Evolutionary conservation across 2,113 vertebrate genomes (phyloP).

Genomic region (Petrocephalus zakoni): DNA sequence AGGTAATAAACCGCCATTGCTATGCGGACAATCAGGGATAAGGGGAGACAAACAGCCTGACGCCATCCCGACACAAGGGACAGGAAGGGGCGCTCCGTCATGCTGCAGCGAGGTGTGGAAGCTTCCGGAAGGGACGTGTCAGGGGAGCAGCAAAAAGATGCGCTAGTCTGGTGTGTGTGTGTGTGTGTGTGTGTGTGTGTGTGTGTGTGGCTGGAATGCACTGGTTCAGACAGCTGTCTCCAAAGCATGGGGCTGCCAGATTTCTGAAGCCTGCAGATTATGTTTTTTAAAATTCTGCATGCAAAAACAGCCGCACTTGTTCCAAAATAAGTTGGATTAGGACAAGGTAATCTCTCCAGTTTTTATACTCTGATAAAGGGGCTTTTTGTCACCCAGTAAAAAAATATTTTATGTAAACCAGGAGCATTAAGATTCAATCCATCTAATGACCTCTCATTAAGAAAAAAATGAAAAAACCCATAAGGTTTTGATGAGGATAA

Average conservation of each 20-base stretch:
- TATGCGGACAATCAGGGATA: background rate
- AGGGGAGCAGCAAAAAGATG: background rate
- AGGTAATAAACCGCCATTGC: constrained; percentile 34
- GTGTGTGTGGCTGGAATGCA: background rate
- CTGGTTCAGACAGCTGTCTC: constrained; percentile 36
- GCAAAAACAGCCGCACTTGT: constrained; percentile 52
- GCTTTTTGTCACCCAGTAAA: constrained; percentile 44
- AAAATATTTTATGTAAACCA: constrained; percentile 46
- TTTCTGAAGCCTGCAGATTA: constrained; percentile 38
- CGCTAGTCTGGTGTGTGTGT: too few species aligned
- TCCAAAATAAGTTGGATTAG: constrained; percentile 59
- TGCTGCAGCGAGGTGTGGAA: background rate
- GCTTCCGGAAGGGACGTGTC: background rate
- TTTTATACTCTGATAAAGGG: constrained; percentile 41
- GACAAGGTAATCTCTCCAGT: constrained; percentile 35
- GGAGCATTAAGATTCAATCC: constrained; percentile 50
- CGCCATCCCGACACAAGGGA: background rate
- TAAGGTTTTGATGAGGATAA: background rate
- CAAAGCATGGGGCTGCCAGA: constrained; percentile 21
- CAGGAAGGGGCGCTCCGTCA: background rate
- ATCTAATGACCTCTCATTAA: constrained; percentile 52
- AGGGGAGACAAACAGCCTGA: background rate
- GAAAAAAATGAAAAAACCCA: constrained; percentile 23
- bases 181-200: background rate
- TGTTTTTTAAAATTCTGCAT: constrained; percentile 44